Base-by-base conservation (phyloP, 1,140 invertebrate genomes). In the Drosophila aff. region DNA sequence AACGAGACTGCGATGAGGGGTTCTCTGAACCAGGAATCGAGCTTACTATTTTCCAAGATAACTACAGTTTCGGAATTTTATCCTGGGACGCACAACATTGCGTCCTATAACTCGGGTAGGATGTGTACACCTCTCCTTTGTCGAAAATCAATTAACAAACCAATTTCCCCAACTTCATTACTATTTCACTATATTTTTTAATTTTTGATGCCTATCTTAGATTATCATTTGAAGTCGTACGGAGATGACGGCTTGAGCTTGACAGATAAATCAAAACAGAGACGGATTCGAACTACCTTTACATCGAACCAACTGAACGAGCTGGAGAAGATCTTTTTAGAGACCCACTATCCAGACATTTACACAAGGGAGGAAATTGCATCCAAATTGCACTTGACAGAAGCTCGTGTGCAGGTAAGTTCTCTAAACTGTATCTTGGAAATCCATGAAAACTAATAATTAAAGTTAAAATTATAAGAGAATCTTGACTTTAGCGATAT, bases 341-440 rank as follows among this genome's bases (percentile, higher is more conserved):
- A 99, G 93, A 99, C 98, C 8, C 99, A 99, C 93, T 99, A 99
- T 94, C 99, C 99, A 15, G 99, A 99, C 93, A 99, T 99, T 85
- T 99, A 99, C 93, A 99, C 98, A n/a, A 94, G 99, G 76, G 99
- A 99, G 93, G 99, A 99, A 93, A 99, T 99, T 76, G 99, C 98
- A 33, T 97, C 99, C 96, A 98, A 98, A 94, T 98, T 99, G 80
- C 98, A 99, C 93, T 95, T 99, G 62, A 99, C 99, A 8, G 99
- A 99, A 94, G 99, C 99, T 21, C 95, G 99, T 93, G 99, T 99
- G 31, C 99, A 99, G 96, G 99, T 99, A 93, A 94, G 94, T 84
- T 11, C 9, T 0, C n/a, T 5, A 38, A 43, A 13, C 11, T 15
- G 16, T 7, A 36, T 0, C 8, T 15, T 10, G 33, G 4, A 16